Base-by-base conservation (phyloP, 2,113 vertebrate species). In the Orthochromis indermauri region DNA sequence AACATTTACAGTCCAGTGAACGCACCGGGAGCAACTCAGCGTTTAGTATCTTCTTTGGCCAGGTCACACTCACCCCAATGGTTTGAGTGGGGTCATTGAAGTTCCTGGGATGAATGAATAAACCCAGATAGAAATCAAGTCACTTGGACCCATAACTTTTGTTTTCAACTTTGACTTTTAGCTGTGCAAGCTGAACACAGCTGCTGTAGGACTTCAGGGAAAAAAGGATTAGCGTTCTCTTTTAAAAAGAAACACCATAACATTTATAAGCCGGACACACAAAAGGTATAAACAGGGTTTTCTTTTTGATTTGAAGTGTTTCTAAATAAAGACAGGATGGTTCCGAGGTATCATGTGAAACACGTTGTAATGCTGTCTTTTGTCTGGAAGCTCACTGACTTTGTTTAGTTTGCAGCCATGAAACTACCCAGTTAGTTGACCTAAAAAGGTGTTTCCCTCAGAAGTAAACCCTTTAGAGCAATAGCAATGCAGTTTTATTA, bases 151-250 rank as follows among this genome's bases (percentile, higher is more conserved):
- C 63, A 11, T 26, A 35, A 28, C 73, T 51, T 51, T 78, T 31
- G 3, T 83, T 87, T 92, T 93, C 45, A 93, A 85, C 90, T 92
- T 87, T 89, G 82, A 59, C 78, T 87, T 89, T 92, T 82, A 86
- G 82, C 55, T 63, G 33, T 87, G 54, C 54, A 54, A 88, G 82
- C 53, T 54, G 80, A 80, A 80, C 73, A 86, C 92, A 95, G 87
- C 93, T 94, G 92, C 89, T 91, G 81, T 16, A 78, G 13, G 42
- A 84, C 80, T 88, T 80, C 79, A 21, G 33, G 51, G 61, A n/a
- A 59, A 31, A 10, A 73, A 90, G 79, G 85, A 92, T 93, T 89
- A 89, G 7, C 61, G 24, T 66, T 68, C 10, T 5, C 45, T 80
- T 63, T 54, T 61, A 21, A 68, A 61, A 71, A 80, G 51, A 90